Evolutionary conservation across 2,888 invertebrate species (phyloP).

Genomic region (Orthosia cruda): DNA sequence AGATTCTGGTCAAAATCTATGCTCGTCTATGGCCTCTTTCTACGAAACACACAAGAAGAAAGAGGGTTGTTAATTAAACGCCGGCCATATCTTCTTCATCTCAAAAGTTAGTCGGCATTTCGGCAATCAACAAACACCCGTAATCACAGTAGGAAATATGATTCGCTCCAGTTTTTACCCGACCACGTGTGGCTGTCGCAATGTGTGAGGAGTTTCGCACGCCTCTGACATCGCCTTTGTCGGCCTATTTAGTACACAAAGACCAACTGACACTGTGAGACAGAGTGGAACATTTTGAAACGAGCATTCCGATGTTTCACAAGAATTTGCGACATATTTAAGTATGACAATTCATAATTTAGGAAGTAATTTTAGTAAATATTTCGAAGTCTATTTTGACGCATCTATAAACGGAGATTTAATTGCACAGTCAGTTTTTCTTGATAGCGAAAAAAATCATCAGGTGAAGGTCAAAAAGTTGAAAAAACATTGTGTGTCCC

Average conservation of each 20-base stretch:
- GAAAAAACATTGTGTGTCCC: background rate
- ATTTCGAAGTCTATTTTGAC: background rate
- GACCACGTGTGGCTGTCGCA: slow-evolving; percentile 76
- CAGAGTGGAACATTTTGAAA: slow-evolving; percentile 7
- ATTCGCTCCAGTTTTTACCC: slow-evolving; percentile 69
- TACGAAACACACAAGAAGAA: background rate
- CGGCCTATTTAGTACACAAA: slow-evolving; percentile 55
- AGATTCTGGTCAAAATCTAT: no score
- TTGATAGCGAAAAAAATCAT: no score
- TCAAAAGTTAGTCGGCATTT: slow-evolving; percentile 28
- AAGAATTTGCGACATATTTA: background rate
- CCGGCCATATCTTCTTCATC: background rate
- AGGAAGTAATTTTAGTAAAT: background rate
- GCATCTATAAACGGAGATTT: no score
- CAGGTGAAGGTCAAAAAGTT: no score
- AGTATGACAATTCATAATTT: background rate
- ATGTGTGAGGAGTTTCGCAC: slow-evolving; percentile 86
- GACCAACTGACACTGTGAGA: slow-evolving; percentile 52
- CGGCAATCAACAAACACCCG: slow-evolving; percentile 55
- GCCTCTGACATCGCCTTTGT: slow-evolving; percentile 73
- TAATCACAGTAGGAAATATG: slow-evolving; percentile 57
- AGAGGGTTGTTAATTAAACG: background rate
- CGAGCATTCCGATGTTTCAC: background rate
- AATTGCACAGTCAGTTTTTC: no score
- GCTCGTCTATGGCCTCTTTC: background rate